These are phyloP conservation scores for Notiomystis cincta DNA, from an alignment of 2,113 vertebrate genomes.

Conservation along the genomic window DNA sequence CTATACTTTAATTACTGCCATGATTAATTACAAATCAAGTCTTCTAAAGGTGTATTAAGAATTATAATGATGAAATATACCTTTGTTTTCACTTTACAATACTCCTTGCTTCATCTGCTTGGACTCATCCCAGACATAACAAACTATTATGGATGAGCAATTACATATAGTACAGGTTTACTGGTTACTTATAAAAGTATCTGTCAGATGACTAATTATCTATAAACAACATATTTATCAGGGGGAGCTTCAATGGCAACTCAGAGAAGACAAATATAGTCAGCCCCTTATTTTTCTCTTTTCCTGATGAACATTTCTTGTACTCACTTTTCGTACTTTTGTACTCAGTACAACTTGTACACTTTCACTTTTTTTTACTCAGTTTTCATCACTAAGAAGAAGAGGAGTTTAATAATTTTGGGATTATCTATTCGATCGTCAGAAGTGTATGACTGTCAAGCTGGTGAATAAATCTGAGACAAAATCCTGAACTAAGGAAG, in stretches of 20 bases:
- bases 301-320: not conserved
- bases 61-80: not conserved
- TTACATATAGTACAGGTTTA: not conserved
- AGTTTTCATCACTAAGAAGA: not conserved
- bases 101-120: not conserved
- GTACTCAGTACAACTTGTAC: too few relatives aligned
- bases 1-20: not conserved
- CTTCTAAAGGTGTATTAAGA: not conserved
- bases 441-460: not conserved
- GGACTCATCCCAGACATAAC: not conserved
- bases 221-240: conserved; percentile 12
- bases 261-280: not conserved
- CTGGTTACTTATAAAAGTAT: not conserved
- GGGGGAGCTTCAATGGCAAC: not conserved
- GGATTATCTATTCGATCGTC: not conserved
- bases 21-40: not conserved
- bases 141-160: not conserved
- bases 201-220: not conserved
- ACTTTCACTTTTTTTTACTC: too few relatives aligned
- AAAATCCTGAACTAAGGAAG: not conserved
- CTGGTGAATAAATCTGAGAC: not conserved
- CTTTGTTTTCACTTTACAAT: not conserved
- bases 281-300: not conserved
- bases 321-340: too few relatives aligned
- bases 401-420: not conserved